phyloP scores from a whole-genome alignment of 2,113 vertebrate genomes.

The Haliaeetus leucogaster region DNA sequence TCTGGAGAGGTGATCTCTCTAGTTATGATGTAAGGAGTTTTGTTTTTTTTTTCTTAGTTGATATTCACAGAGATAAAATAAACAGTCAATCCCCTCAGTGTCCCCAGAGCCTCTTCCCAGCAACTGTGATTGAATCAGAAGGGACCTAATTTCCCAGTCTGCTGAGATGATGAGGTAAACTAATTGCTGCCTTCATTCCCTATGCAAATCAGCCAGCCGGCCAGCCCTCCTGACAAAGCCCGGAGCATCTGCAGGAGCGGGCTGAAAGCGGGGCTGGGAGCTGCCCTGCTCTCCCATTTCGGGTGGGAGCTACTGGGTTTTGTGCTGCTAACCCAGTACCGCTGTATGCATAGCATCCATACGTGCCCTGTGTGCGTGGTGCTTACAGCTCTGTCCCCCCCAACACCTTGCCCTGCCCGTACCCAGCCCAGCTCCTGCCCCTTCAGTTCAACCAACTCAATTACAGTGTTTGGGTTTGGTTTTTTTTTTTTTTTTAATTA shows the following conservation, averaged over 20 bases:
- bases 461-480: fast-evolving
- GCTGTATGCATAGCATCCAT: fast-evolving
- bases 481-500: background rate
- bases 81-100: too few relatives aligned
- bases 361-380: fast-evolving
- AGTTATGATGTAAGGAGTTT: too few relatives aligned
- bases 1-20: too few relatives aligned
- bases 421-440: background rate
- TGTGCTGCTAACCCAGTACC: fast-evolving
- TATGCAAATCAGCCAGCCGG: slow-evolving; percentile 10
- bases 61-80: too few relatives aligned
- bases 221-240: background rate
- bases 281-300: background rate
- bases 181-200: slow-evolving; percentile 27
- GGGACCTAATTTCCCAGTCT: slow-evolving; percentile 12
- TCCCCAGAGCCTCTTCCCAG: background rate
- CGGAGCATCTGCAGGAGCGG: background rate
- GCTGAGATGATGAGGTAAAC: background rate
- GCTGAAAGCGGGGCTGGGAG: background rate
- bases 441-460: background rate
- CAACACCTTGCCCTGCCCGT: background rate
- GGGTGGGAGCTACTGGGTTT: background rate
- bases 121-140: background rate
- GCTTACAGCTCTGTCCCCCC: background rate
- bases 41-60: too few relatives aligned